Evolutionary conservation across 2,888 invertebrate genomes (phyloP).

Genomic region (Myathropa florea): DNA sequence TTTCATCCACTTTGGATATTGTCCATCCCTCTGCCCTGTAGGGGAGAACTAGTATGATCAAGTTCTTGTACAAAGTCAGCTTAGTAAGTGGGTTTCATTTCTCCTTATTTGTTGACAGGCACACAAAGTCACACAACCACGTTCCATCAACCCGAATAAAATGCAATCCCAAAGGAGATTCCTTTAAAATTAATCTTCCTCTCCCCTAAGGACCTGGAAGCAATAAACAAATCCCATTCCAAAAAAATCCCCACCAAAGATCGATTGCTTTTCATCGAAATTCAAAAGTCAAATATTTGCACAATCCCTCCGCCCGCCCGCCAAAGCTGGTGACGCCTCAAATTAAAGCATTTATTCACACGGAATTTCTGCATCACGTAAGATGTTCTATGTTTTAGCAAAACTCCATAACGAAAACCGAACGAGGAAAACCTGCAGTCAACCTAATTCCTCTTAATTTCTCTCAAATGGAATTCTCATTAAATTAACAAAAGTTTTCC

Average conservation of each 20-base stretch:
- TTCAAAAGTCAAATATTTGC: not conserved
- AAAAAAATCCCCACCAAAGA: not conserved
- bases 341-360: not conserved
- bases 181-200: not conserved
- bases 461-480: slow-evolving; percentile 38
- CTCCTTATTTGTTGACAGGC: too few relatives aligned
- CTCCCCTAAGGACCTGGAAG: not conserved
- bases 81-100: too few relatives aligned
- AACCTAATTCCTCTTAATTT: slow-evolving; percentile 44
- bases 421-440: not conserved
- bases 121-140: too few relatives aligned
- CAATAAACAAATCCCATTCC: not conserved
- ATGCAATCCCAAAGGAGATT: not conserved
- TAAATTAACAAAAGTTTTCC: slow-evolving; percentile 44
- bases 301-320: not conserved
- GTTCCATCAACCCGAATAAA: not conserved
- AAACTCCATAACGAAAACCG: not conserved
- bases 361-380: not conserved
- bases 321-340: not conserved
- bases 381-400: not conserved
- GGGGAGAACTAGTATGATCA: too few relatives aligned
- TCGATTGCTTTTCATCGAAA: not conserved
- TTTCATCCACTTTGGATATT: too few relatives aligned
- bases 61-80: too few relatives aligned
- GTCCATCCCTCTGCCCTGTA: too few relatives aligned